Conservation (phyloP, 92 coral and sea anemone species). For the Zoanthus sociatus region DNA sequence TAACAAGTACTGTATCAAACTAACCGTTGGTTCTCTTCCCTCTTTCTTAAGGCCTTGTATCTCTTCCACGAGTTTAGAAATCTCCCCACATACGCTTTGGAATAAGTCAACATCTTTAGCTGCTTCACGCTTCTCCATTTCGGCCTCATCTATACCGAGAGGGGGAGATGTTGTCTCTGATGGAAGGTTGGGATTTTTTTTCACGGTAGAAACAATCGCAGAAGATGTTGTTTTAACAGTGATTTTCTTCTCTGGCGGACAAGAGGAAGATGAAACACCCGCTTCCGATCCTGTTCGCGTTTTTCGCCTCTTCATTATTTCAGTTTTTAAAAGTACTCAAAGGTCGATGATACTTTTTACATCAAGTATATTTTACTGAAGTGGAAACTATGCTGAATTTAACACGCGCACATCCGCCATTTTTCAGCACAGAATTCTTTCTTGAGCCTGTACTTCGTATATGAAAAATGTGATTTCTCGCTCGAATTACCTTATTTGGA, state of each 20-base stretch:
- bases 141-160: constrained; percentile 65
- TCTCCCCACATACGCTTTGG: constrained; percentile 85
- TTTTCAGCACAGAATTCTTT: constrained; percentile 23
- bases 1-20: not conserved
- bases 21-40: constrained; percentile 61
- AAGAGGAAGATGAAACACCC: constrained; percentile 59
- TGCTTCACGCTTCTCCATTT: constrained; percentile 83
- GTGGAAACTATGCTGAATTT: not conserved
- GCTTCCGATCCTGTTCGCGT: constrained; percentile 81
- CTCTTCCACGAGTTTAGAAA: constrained; percentile 82
- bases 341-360: not conserved
- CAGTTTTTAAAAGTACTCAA: not conserved
- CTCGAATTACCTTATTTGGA: constrained; percentile 74
- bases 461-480: not conserved
- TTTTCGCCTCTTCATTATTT: constrained; percentile 83
- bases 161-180: constrained; percentile 49
- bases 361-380: not conserved
- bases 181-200: constrained; percentile 61
- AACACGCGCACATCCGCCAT: constrained; percentile 30
- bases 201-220: constrained; percentile 31
- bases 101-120: constrained; percentile 75
- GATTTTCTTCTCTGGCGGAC: constrained; percentile 77
- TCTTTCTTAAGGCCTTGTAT: constrained; percentile 80
- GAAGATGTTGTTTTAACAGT: constrained; percentile 61
- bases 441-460: not conserved